Base-by-base conservation (phyloP, 2,888 invertebrate genomes). In the Arctia plantaginis region DNA sequence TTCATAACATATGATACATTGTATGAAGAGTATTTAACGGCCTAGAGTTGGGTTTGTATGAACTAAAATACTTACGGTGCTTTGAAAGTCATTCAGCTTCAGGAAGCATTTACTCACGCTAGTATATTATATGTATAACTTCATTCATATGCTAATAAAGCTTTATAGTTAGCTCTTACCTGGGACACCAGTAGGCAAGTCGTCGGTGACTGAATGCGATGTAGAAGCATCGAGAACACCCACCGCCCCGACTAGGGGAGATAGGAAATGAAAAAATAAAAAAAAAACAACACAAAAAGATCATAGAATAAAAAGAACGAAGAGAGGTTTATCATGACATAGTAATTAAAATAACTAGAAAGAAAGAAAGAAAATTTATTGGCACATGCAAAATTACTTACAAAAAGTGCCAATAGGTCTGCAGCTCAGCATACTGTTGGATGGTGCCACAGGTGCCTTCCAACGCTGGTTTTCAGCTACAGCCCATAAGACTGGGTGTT, bases 231-330 rank as follows among this genome's bases (percentile, higher is more conserved):
- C 67, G 13, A 69, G 51, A 35, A 35, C 35, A 3, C 3, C 55
- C n/a, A 35, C 55, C 35, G 51, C 35, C 55, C 15, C 55, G n/a
- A 35, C 55, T 55, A 13, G 55, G 51, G n/a, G 69, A 69, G 23
- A 69, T 69, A 69, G 35, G 18, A 39, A 55, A 69, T 47, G 35
- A 69, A 55, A 69, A 55, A 55, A 27, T 55, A n/a, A 67, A 41
- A 27, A 59, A 72, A 67, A 72, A 13, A 23, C 23, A 72, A 51
- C 30, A 30, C 15, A 7, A 67, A 41, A 55, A 66, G 66, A 41
- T 0, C n/a, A 30, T 4, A 59, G n/a, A 67, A 41, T 3, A 72
- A 59, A 66, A 35, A 51, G 3, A 51, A 23, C 4, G 3, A 51
- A 8, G 23, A 51, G 23, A 51, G 23, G 51, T 51, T 51, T 51